These are phyloP conservation scores for Hippocampus guttulatus DNA, from an alignment of 2,113 vertebrate genomes.

Conservation along the genomic window DNA sequence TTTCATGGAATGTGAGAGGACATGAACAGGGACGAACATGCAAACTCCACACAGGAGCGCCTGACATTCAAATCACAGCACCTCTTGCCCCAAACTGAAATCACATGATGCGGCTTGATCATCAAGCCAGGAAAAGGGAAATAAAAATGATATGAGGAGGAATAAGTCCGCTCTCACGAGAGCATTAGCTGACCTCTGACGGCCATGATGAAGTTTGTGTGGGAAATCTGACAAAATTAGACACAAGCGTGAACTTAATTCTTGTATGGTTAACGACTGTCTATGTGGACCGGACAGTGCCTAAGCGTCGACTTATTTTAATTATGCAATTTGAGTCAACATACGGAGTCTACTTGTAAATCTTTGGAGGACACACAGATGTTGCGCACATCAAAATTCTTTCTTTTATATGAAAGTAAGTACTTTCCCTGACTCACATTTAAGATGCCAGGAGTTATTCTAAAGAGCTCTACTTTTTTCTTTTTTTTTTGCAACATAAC, in stretches of 20 bases:
- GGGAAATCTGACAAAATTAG: background rate
- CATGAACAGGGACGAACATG: background rate
- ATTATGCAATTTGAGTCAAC: background rate
- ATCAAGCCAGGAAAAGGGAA: background rate
- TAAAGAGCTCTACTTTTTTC: background rate
- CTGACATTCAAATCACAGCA: background rate
- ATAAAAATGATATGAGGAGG: background rate
- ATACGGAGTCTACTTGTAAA: background rate
- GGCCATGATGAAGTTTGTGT: background rate
- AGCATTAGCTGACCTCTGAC: background rate
- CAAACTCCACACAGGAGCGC: background rate
- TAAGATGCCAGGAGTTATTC: background rate
- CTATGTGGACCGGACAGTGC: background rate
- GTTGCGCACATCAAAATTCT: conserved; percentile 8
- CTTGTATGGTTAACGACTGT: background rate
- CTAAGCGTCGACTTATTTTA: background rate
- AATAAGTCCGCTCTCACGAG: background rate
- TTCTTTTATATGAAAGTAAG: conserved; percentile 4
- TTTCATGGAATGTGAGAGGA: too few species aligned
- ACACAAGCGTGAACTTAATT: background rate
- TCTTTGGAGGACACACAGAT: background rate
- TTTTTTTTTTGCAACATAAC: background rate
- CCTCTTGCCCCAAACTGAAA: background rate
- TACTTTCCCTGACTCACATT: conserved; percentile 1
- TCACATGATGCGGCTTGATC: background rate